Percentiles rank a stretch among this genome's conserved stretches.
Evolutionary conservation across 1,140 invertebrate species (phyloP).

Genomic region (Macrobrachium nipponense): DNA sequence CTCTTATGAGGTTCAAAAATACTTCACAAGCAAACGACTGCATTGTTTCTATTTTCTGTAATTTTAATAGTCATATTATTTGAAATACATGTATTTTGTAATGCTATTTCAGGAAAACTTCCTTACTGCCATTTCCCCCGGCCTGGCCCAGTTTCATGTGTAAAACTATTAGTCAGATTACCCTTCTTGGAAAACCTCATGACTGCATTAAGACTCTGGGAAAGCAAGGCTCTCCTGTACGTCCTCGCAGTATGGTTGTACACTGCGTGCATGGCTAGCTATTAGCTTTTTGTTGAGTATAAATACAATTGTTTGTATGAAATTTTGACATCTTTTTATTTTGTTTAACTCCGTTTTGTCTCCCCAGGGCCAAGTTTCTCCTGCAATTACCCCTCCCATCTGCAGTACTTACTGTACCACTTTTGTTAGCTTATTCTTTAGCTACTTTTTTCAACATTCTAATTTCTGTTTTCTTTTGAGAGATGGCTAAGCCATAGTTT

Average conservation of each 20-base stretch:
- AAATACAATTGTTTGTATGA: constrained; percentile 14
- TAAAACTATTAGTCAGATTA: background rate
- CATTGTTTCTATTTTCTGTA: background rate
- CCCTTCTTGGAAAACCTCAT: background rate
- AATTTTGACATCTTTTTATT: constrained; percentile 19
- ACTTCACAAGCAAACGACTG: background rate
- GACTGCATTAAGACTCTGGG: constrained; percentile 41
- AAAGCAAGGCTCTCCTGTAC: constrained; percentile 42
- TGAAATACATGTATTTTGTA: too few species aligned
- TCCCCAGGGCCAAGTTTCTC: background rate
- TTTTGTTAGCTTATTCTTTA: background rate
- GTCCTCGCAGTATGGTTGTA: constrained; percentile 57
- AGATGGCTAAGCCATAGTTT: background rate
- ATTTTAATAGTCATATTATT: too few species aligned
- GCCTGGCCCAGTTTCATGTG: background rate
- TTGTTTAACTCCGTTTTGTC: constrained; percentile 9
- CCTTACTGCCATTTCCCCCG: background rate
- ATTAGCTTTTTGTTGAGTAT: constrained; percentile 23
- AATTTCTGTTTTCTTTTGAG: background rate
- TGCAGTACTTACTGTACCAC: background rate
- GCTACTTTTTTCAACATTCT: background rate
- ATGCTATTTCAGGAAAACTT: background rate
- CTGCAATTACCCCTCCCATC: background rate
- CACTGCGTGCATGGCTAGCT: constrained; percentile 58
- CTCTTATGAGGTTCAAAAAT: background rate